These are phyloP conservation scores for Philhelius pedissequus DNA, from an alignment of 2,888 invertebrate species.

Conservation along the genomic window DNA sequence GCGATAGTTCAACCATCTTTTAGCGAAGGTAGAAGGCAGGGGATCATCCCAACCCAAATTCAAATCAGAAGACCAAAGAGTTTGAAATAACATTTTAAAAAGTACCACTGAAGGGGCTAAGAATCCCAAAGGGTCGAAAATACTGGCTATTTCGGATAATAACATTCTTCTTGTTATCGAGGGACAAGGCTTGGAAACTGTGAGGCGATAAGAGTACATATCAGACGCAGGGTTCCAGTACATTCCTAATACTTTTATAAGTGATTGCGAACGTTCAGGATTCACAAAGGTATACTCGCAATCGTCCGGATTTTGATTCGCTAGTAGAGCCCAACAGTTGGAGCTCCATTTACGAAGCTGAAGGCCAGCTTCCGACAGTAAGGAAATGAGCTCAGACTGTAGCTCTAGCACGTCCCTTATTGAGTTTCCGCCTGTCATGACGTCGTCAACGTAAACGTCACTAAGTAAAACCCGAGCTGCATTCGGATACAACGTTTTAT, in stretches of 20 bases:
- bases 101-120: slow-evolving; percentile 10
- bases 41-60: slow-evolving; percentile 55
- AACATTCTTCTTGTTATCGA: neutral
- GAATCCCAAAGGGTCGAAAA: slow-evolving; percentile 23
- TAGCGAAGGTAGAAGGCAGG: slow-evolving; percentile 8
- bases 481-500: neutral
- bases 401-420: neutral
- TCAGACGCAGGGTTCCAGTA: slow-evolving; percentile 25
- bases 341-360: slow-evolving; percentile 20
- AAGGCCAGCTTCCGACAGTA: neutral
- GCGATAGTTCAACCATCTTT: slow-evolving; percentile 7
- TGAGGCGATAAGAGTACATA: neutral
- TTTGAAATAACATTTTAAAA: slow-evolving; percentile 4
- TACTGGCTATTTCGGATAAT: neutral
- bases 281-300: neutral
- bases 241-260: slow-evolving; percentile 10
- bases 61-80: slow-evolving; percentile 7
- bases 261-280: neutral
- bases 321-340: too few species aligned
- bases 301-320: neutral
- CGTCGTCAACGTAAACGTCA: too few species aligned
- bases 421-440: slow-evolving; percentile 18
- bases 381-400: neutral
- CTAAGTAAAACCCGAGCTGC: neutral
- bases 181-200: neutral